Conservation (phyloP, 1,140 invertebrate genomes). For the Drosophila subobscura region DNA sequence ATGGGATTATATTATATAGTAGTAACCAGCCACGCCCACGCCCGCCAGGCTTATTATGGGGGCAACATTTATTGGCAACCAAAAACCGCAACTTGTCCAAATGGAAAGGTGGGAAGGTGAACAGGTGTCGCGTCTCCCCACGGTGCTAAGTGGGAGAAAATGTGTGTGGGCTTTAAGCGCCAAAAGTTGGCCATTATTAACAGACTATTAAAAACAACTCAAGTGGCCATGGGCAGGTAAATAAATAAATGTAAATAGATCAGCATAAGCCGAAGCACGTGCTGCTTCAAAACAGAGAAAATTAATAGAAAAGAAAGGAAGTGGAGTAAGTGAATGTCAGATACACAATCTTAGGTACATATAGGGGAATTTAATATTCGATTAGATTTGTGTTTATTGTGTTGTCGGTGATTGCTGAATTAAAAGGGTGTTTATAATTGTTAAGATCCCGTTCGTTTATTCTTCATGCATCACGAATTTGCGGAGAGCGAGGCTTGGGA, state of each 20-base stretch:
- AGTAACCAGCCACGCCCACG: conserved; percentile 41
- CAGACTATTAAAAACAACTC: conserved; percentile 55
- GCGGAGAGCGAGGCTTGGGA: too few species aligned
- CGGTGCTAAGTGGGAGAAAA: background rate
- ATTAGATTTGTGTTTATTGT: too few species aligned
- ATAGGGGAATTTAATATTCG: too few species aligned
- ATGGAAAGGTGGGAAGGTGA: conserved; percentile 31
- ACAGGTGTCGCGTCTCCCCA: conserved; percentile 38
- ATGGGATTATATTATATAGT: conserved; percentile 12
- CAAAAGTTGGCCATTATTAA: conserved; percentile 66
- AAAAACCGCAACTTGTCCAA: conserved; percentile 8
- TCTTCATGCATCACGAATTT: too few species aligned
- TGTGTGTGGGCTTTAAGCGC: conserved; percentile 24
- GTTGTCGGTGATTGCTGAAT: too few species aligned
- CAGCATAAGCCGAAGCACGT: conserved; percentile 60
- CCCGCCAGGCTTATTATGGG: conserved; percentile 36
- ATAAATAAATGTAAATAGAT: conserved; percentile 34
- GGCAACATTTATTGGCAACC: conserved; percentile 36
- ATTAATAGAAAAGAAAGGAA: background rate
- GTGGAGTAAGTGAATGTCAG: background rate
- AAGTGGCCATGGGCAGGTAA: conserved; percentile 37
- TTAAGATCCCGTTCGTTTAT: too few species aligned
- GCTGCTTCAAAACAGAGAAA: conserved; percentile 23
- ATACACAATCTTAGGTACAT: too few species aligned
- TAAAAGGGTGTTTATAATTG: too few species aligned